phyloP scores from a whole-genome alignment of 2,797 vertebrate genomes.

The Aratinga solstitialis region DNA sequence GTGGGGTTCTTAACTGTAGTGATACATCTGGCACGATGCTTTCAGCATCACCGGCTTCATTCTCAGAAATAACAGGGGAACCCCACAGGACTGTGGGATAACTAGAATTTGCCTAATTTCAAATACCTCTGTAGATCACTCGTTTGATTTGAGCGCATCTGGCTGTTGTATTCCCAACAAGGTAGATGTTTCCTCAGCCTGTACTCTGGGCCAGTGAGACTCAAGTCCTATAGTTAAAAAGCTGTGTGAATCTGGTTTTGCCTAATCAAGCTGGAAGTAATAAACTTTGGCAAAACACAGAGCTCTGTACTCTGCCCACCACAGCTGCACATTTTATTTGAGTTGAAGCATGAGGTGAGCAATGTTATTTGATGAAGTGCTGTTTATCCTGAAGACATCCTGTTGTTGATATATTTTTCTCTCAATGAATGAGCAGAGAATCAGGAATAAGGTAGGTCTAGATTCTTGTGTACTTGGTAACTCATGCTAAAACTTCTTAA shows the following conservation, averaged over 20 bases:
- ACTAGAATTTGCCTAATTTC: not conserved
- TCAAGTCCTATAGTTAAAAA: not conserved
- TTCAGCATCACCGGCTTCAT: not conserved
- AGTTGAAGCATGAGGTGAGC: not conserved
- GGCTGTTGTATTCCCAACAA: not conserved
- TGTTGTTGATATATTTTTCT: not conserved
- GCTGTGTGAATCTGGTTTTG: not conserved
- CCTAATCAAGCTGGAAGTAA: not conserved
- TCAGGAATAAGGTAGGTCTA: not conserved
- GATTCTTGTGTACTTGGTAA: not conserved
- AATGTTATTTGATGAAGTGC: too few relatives aligned
- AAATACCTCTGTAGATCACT: not conserved
- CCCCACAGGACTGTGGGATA: not conserved
- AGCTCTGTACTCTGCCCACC: not conserved
- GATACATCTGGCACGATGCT: not conserved
- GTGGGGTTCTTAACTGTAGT: not conserved
- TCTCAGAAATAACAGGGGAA: not conserved
- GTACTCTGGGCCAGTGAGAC: not conserved
- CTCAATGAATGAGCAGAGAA: not conserved
- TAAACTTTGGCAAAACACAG: not conserved
- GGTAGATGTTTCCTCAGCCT: not conserved
- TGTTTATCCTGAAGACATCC: not conserved
- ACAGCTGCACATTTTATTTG: not conserved
- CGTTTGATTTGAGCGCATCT: accelerated
- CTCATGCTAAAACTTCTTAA: not conserved